Evolutionary conservation across 2,797 vertebrate genomes (phyloP).

Genomic region (Fistularia commersonii): DNA sequence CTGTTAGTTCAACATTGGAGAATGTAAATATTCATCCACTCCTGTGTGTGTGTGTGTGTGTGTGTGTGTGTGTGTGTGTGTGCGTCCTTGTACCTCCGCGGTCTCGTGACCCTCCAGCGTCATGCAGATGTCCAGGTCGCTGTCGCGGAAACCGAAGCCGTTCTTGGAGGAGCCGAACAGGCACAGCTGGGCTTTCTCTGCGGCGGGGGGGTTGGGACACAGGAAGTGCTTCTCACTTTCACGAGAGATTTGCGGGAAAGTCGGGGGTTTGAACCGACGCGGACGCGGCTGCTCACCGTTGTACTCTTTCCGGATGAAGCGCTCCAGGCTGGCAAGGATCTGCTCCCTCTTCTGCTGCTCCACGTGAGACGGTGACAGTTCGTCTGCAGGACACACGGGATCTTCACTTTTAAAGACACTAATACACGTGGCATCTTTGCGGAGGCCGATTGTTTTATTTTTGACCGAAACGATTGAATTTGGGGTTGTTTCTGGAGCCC

Average conservation of each 20-base stretch:
- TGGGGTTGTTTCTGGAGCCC: no score
- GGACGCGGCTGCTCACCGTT: slow-evolving; percentile 77
- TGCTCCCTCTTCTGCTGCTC: slow-evolving; percentile 96
- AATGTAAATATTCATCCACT: not conserved
- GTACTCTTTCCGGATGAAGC: slow-evolving; percentile 95
- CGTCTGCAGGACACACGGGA: no score
- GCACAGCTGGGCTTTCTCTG: slow-evolving; percentile 94
- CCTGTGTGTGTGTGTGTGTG: no score
- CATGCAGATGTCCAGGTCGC: slow-evolving; percentile 99
- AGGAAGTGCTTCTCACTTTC: no score
- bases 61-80: no score
- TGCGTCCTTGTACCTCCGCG: slow-evolving; percentile 89
- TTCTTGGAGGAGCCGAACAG: slow-evolving; percentile 98
- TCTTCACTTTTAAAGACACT: no score
- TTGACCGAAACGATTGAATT: no score
- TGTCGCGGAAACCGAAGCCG: slow-evolving; percentile 97
- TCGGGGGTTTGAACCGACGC: no score
- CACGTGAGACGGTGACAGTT: slow-evolving; percentile 82
- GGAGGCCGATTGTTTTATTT: no score
- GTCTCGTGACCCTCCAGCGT: slow-evolving; percentile 96
- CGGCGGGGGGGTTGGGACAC: slow-evolving; percentile 5
- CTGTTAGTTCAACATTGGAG: slow-evolving; percentile 60
- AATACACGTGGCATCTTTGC: not conserved
- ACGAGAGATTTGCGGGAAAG: no score
- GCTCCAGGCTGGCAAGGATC: slow-evolving; percentile 89